A percentile compares a stretch with the other conserved stretches of the same genome.
Evolutionary conservation across 2,888 invertebrate species (phyloP).

Genomic region (Sinotaia quadrata): DNA sequence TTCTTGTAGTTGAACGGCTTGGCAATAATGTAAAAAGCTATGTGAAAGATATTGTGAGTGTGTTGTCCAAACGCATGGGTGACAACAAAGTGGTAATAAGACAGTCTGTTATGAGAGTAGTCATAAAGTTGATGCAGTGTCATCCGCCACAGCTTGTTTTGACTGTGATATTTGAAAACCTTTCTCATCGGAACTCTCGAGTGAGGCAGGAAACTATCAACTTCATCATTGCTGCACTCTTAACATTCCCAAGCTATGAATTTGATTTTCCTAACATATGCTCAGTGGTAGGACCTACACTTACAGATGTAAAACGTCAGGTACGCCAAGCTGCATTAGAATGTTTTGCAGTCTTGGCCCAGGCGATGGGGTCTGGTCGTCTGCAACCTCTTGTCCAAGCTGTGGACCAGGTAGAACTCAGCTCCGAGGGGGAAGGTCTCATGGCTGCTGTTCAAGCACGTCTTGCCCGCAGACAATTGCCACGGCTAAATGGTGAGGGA

Average conservation of each 20-base stretch:
- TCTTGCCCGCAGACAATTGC: slow-evolving; percentile 82
- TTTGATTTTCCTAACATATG: slow-evolving; percentile 76
- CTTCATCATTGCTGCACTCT: slow-evolving; percentile 82
- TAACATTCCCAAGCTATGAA: slow-evolving; percentile 85
- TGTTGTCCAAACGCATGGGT: slow-evolving; percentile 73
- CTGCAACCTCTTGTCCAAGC: slow-evolving; percentile 76
- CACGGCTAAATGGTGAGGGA: slow-evolving; percentile 80
- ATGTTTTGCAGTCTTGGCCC: slow-evolving; percentile 84
- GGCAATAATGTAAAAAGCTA: slow-evolving; percentile 72
- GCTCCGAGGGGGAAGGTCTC: slow-evolving; percentile 71
- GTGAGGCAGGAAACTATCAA: slow-evolving; percentile 84
- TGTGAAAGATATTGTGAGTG: slow-evolving; percentile 73
- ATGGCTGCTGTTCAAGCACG: slow-evolving; percentile 82
- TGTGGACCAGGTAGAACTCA: slow-evolving; percentile 72
- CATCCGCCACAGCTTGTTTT: slow-evolving; percentile 75
- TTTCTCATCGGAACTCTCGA: slow-evolving; percentile 74
- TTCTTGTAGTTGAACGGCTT: slow-evolving; percentile 72
- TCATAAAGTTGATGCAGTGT: slow-evolving; percentile 75
- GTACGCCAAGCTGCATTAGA: slow-evolving; percentile 86
- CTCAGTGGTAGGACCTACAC: slow-evolving; percentile 72
- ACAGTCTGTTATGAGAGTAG: slow-evolving; percentile 74
- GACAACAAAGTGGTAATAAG: slow-evolving; percentile 75
- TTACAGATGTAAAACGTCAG: slow-evolving; percentile 80
- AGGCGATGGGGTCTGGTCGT: slow-evolving; percentile 78
- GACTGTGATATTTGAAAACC: slow-evolving; percentile 75